Evolutionary conservation across 2,113 vertebrate species (phyloP).

Genomic region (Salvelinus sp.): DNA sequence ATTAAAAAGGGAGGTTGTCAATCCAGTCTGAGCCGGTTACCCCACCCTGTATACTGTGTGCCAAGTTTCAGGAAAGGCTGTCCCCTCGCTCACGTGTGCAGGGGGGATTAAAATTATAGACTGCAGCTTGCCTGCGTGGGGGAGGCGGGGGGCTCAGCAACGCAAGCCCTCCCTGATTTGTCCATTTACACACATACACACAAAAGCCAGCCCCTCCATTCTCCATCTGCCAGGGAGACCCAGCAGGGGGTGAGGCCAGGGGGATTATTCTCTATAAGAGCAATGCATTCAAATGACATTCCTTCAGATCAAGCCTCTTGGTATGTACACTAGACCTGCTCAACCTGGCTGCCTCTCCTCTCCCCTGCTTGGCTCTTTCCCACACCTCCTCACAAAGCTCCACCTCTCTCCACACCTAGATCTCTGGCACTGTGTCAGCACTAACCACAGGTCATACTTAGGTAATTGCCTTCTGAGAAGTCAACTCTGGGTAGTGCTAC

Average conservation of each 20-base stretch:
- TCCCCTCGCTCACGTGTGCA: constrained; percentile 76
- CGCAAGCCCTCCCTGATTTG: constrained; percentile 68
- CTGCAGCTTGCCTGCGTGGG: constrained; percentile 68
- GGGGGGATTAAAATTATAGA: constrained; percentile 79
- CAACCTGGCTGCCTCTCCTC: constrained; percentile 62
- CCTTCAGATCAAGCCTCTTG: constrained; percentile 59
- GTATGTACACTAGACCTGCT: constrained; percentile 68
- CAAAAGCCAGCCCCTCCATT: constrained; percentile 1
- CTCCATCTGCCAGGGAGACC: constrained; percentile 71
- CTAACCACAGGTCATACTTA: constrained; percentile 33
- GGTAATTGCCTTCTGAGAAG: constrained; percentile 30
- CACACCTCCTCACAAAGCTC: constrained; percentile 21
- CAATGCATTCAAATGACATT: constrained; percentile 67
- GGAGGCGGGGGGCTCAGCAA: constrained; percentile 53
- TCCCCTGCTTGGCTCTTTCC: not conserved
- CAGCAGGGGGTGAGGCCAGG: constrained; percentile 61
- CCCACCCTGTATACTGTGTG: constrained; percentile 76
- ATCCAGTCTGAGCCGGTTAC: constrained; percentile 84
- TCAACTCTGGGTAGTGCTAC: constrained; percentile 1
- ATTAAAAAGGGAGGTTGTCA: constrained; percentile 83
- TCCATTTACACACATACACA: constrained; percentile 51
- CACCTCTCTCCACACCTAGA: constrained; percentile 24
- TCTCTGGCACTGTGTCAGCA: constrained; percentile 47
- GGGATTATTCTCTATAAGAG: constrained; percentile 59
- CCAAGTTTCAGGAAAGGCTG: constrained; percentile 82